A percentile compares a stretch with the other conserved stretches of the same genome.
Conservation (phyloP, 2,113 vertebrate genomes). For the Eublepharis macularius region DNA sequence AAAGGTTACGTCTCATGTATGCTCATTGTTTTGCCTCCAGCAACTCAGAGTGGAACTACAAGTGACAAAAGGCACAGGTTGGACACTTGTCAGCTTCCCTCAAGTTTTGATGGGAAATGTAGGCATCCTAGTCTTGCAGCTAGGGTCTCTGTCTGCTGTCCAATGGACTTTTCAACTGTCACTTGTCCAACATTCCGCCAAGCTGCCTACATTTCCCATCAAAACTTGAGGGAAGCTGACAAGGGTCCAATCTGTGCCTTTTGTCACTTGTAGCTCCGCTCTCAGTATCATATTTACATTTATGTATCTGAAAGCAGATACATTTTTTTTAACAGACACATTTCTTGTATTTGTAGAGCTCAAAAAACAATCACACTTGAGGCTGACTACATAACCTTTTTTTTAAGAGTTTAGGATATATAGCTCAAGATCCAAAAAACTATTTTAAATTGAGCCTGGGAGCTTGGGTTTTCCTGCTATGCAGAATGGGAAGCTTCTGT, state of each 20-base stretch:
- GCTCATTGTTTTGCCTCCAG: constrained; percentile 21
- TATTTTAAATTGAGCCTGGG: background rate
- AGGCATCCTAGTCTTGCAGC: no score
- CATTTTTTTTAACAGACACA: constrained; percentile 1
- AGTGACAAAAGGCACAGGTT: constrained; percentile 6
- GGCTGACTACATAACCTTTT: background rate
- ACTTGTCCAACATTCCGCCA: no score
- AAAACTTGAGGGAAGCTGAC: no score
- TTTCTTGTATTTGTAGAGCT: constrained; percentile 2
- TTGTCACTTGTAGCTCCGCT: no score
- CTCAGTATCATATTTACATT: no score
- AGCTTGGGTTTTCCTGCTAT: background rate
- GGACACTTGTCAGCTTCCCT: no score
- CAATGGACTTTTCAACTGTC: no score
- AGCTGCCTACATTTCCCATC: no score
- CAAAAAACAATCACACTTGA: background rate
- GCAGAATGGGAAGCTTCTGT: background rate
- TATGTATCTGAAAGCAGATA: no score
- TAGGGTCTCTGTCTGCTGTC: no score
- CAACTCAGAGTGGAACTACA: constrained; percentile 18
- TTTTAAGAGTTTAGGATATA: background rate
- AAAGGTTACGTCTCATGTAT: constrained; percentile 34
- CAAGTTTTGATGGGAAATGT: no score
- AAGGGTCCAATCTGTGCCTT: no score
- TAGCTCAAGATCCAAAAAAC: background rate